Evolutionary conservation across 2,888 invertebrate species (phyloP).

Genomic region (Caenorhabditis sp.): DNA sequence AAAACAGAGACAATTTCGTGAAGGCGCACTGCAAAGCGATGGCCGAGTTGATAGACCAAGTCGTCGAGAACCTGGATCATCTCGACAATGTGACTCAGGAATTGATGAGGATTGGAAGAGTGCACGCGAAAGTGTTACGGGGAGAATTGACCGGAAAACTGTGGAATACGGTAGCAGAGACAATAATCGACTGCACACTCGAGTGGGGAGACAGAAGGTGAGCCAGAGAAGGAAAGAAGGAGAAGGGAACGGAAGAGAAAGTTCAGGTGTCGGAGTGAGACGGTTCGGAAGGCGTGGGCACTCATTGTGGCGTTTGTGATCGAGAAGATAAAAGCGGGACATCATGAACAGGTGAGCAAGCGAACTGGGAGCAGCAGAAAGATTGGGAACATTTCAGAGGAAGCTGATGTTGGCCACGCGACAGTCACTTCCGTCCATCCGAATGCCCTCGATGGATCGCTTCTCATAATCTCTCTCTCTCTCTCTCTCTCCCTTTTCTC

Average conservation of each 20-base stretch:
- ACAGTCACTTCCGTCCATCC: constrained; percentile 66
- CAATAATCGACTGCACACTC: constrained; percentile 78
- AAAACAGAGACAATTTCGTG: constrained; percentile 75
- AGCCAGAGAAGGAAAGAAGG: neutral
- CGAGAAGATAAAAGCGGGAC: constrained; percentile 78
- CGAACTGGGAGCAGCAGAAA: neutral
- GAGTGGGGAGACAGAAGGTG: constrained; percentile 79
- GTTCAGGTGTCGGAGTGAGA: constrained; percentile 73
- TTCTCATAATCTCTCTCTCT: constrained; percentile 9
- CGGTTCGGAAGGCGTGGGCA: constrained; percentile 76
- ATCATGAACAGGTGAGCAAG: constrained; percentile 74
- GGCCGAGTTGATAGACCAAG: constrained; percentile 75
- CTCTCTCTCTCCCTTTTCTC: neutral
- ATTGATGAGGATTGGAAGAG: constrained; percentile 72
- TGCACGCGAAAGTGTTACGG: constrained; percentile 72
- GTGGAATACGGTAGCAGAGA: constrained; percentile 77
- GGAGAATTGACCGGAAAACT: constrained; percentile 76
- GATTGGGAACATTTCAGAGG: constrained; percentile 63
- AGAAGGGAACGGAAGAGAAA: neutral
- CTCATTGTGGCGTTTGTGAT: constrained; percentile 78
- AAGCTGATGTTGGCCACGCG: constrained; percentile 75
- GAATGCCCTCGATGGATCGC: constrained; percentile 60
- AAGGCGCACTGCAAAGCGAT: constrained; percentile 77
- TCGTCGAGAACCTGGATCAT: constrained; percentile 77
- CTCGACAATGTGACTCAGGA: constrained; percentile 72